Evolutionary conservation across 2,797 vertebrate species (phyloP).

Genomic region (Chaetophractus vellerosus): DNA sequence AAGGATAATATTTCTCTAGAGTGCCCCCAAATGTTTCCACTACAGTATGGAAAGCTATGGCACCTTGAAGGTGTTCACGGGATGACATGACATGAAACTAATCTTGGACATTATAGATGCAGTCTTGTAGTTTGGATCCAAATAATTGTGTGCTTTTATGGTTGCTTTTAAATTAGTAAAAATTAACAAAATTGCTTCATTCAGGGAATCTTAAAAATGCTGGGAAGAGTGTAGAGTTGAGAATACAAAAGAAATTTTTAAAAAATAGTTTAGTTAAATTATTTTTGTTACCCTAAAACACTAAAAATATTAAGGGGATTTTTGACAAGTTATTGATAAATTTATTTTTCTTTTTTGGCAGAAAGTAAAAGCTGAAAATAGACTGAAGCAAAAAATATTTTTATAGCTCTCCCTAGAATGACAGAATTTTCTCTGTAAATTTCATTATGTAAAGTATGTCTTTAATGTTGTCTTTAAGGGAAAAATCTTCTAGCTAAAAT

Average conservation of each 20-base stretch:
- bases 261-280: neutral
- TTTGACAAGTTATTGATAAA: neutral
- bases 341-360: neutral
- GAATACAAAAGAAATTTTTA: neutral
- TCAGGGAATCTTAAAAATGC: neutral
- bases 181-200: neutral
- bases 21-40: constrained; percentile 83
- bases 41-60: constrained; percentile 75
- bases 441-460: constrained; percentile 2
- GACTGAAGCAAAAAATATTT: constrained; percentile 3
- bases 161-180: neutral
- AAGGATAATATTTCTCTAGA: constrained; percentile 84
- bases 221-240: neutral
- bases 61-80: constrained; percentile 85
- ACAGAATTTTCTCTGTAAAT: constrained; percentile 35
- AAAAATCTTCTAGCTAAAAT: constrained; percentile 2
- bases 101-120: constrained; percentile 70
- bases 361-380: constrained; percentile 63
- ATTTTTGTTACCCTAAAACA: neutral
- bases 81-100: constrained; percentile 79
- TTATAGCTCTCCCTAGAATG: constrained; percentile 7
- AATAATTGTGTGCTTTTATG: neutral
- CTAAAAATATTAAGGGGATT: neutral
- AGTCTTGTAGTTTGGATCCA: constrained; percentile 66
- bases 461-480: neutral